These are phyloP conservation scores for Nysson spinosus DNA, from an alignment of 2,888 invertebrate species.

Conservation along the genomic window DNA sequence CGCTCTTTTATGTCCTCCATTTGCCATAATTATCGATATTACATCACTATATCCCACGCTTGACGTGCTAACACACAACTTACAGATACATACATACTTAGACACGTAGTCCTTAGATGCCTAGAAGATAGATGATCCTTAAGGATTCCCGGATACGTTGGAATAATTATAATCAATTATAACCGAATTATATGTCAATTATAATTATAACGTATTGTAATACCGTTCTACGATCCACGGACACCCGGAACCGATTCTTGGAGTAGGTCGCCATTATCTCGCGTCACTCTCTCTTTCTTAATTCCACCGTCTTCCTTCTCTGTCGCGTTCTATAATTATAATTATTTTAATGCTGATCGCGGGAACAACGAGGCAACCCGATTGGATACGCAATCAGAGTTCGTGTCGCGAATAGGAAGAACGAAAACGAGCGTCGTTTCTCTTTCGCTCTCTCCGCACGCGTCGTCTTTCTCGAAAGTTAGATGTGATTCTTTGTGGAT, in stretches of 20 bases:
- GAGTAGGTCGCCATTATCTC: constrained; percentile 1
- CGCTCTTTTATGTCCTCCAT: constrained; percentile 10
- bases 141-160: constrained; percentile 22
- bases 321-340: not conserved
- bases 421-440: constrained; percentile 26
- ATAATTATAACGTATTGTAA: no score
- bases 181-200: no score
- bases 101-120: constrained; percentile 56
- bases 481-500: no score
- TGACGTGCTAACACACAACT: constrained; percentile 60
- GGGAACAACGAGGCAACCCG: constrained; percentile 22
- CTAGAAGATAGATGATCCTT: constrained; percentile 42
- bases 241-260: not conserved
- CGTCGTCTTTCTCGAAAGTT: not conserved
- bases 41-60: constrained; percentile 46
- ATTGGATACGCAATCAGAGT: constrained; percentile 28
- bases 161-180: constrained; percentile 7
- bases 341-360: constrained; percentile 1
- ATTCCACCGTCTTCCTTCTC: not conserved
- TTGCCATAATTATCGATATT: constrained; percentile 27
- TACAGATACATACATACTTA: constrained; percentile 62
- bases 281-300: not conserved
- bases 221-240: not conserved
- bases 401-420: constrained; percentile 39
- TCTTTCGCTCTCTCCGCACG: not conserved